Percentiles rank a stretch among this genome's conserved stretches.
Evolutionary conservation across 2,113 vertebrate genomes (phyloP).

Genomic region (Erythrocercus mccallii): DNA sequence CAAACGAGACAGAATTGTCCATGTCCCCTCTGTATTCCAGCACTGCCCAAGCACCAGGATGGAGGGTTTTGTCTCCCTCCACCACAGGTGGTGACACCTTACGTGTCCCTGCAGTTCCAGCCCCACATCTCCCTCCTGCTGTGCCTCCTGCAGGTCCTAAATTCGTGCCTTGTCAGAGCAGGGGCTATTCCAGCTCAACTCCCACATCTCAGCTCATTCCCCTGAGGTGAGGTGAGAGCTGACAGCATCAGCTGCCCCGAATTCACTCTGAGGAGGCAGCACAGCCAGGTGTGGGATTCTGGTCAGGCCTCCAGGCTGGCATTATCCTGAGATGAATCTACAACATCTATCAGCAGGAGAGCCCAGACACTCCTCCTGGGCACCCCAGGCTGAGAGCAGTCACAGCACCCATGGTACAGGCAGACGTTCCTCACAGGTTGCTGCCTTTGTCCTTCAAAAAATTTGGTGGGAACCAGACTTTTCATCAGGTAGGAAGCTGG

Average conservation of each 20-base stretch:
- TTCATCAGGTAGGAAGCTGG: background rate
- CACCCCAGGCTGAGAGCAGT: background rate
- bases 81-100: background rate
- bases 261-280: background rate
- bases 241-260: background rate
- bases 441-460: background rate
- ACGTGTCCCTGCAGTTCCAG: background rate
- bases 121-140: background rate
- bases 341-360: background rate
- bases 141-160: background rate
- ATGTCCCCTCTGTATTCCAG: background rate
- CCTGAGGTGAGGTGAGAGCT: rapidly evolving
- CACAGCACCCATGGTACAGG: rapidly evolving
- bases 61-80: background rate
- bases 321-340: background rate
- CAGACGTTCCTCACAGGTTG: rapidly evolving
- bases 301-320: background rate
- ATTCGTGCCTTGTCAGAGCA: background rate
- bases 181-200: background rate
- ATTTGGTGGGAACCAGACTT: rapidly evolving
- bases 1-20: rapidly evolving
- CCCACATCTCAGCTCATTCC: rapidly evolving
- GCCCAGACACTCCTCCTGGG: background rate
- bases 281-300: background rate
- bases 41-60: background rate